Evolutionary conservation across 2,888 invertebrate species (phyloP).

Genomic region (Limenitis camilla): DNA sequence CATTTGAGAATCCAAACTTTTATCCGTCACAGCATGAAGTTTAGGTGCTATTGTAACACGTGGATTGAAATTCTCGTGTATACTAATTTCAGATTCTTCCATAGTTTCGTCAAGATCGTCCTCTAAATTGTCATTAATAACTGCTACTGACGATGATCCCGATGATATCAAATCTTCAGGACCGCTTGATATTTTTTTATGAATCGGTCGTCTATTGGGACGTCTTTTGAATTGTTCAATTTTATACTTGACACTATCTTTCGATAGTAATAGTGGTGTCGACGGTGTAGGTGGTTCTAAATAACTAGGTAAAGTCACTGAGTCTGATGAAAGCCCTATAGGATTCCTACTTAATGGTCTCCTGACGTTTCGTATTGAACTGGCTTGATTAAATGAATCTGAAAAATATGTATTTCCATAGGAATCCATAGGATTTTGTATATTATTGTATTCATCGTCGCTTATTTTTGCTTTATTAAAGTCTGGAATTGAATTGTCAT

Average conservation of each 20-base stretch:
- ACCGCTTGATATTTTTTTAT: conserved; percentile 58
- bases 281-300: conserved; percentile 66
- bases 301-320: conserved; percentile 60
- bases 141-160: conserved; percentile 57
- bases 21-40: conserved; percentile 41
- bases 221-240: conserved; percentile 56
- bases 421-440: conserved; percentile 46
- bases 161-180: conserved; percentile 61
- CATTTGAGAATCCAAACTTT: conserved; percentile 32
- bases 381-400: conserved; percentile 63
- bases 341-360: conserved; percentile 39
- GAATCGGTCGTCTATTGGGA: conserved; percentile 57
- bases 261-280: conserved; percentile 50
- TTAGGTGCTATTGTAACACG: conserved; percentile 57
- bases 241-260: conserved; percentile 53
- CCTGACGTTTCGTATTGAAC: conserved; percentile 55
- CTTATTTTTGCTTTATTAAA: conserved; percentile 44
- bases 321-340: conserved; percentile 37
- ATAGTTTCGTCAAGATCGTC: conserved; percentile 41
- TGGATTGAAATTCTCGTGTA: conserved; percentile 32
- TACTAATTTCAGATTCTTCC: conserved; percentile 39
- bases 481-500: conserved; percentile 54
- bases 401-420: conserved; percentile 62
- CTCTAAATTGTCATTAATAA: conserved; percentile 41
- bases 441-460: conserved; percentile 44